Evolutionary conservation across 1,140 invertebrate species (phyloP).

Genomic region (Yoshiicerus persimilis): DNA sequence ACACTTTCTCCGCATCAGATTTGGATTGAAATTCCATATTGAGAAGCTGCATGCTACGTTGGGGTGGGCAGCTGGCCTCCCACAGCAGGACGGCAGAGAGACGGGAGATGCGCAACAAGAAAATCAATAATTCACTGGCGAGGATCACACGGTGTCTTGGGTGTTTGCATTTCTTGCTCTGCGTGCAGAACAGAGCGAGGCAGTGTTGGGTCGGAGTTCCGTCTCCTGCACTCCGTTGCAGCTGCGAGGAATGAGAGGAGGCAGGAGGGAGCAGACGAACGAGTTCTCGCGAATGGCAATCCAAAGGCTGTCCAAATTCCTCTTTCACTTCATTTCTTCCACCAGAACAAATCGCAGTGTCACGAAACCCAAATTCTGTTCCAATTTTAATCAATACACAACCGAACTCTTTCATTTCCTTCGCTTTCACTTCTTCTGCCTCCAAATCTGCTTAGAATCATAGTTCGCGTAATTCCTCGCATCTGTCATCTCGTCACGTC

Average conservation of each 20-base stretch:
- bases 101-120: neutral
- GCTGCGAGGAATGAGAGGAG: neutral
- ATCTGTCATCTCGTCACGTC: neutral
- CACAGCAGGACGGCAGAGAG: neutral
- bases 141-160: neutral
- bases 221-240: too few relatives aligned
- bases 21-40: neutral
- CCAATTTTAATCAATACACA: neutral
- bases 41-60: neutral
- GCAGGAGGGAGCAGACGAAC: neutral
- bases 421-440: neutral
- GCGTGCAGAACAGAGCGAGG: too few relatives aligned
- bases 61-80: neutral
- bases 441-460: neutral
- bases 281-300: neutral
- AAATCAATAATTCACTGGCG: neutral
- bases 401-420: neutral
- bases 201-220: too few relatives aligned
- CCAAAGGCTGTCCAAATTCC: neutral
- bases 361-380: neutral
- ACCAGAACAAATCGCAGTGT: neutral
- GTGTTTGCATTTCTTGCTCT: neutral
- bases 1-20: neutral
- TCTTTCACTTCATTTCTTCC: neutral
- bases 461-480: neutral